phyloP scores from a whole-genome alignment of 2,113 vertebrate species.

The Aspidoscelis tigris region DNA sequence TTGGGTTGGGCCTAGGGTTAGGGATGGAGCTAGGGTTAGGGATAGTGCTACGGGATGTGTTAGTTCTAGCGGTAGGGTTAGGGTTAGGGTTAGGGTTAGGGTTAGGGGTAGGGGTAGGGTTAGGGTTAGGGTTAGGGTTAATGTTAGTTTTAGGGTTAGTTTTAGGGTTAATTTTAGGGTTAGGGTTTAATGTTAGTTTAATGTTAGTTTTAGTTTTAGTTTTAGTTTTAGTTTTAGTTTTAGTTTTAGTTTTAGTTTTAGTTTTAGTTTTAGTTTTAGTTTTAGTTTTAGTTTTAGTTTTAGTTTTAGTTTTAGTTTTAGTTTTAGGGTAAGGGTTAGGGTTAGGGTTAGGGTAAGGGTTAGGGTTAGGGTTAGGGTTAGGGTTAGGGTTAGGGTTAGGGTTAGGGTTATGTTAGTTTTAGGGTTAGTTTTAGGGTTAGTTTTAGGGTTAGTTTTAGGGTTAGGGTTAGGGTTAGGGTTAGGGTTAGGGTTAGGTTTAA shows the following conservation, averaged over 20 bases:
- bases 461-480: background rate
- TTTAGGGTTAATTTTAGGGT: background rate
- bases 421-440: conserved; percentile 6
- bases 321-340: too few species aligned
- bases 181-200: conserved; percentile 9
- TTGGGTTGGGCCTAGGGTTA: too few species aligned
- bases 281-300: too few species aligned
- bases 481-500: background rate
- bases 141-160: conserved; percentile 47
- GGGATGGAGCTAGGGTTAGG: too few species aligned
- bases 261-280: too few species aligned
- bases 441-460: conserved; percentile 28
- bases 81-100: conserved; percentile 6
- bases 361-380: background rate
- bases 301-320: too few species aligned
- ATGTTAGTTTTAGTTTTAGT: background rate
- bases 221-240: too few species aligned
- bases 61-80: background rate
- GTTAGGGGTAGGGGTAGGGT: conserved; percentile 23
- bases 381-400: background rate
- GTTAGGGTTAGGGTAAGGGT: conserved; percentile 40
- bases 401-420: background rate
- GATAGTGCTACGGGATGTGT: too few species aligned
- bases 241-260: too few species aligned
- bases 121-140: conserved; percentile 29